Evolutionary conservation across 1,140 invertebrate species (phyloP).

Genomic region (Ooceraea biroi): DNA sequence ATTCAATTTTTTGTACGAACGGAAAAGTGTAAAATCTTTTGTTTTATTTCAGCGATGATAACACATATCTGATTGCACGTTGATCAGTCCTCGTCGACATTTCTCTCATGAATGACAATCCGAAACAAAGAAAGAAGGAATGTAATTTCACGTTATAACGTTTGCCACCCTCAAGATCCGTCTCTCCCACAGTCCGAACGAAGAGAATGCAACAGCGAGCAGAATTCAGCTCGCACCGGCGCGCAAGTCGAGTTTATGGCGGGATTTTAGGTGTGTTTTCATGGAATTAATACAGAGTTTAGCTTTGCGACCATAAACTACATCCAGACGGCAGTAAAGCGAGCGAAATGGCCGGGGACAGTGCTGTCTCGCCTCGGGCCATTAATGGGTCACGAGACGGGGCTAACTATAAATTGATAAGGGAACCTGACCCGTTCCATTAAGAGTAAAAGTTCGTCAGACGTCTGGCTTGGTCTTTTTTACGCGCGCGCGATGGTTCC

Average conservation of each 20-base stretch:
- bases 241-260: constrained; percentile 67
- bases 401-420: constrained; percentile 81
- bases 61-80: neutral
- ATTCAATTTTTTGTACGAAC: no score
- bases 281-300: constrained; percentile 83
- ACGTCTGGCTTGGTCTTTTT: constrained; percentile 37
- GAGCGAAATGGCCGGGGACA: constrained; percentile 80
- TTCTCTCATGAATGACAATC: neutral
- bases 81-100: neutral
- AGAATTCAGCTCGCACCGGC: constrained; percentile 63
- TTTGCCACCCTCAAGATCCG: constrained; percentile 2
- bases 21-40: no score
- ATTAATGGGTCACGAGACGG: constrained; percentile 81
- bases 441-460: constrained; percentile 70
- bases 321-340: constrained; percentile 81
- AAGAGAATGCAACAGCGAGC: constrained; percentile 55
- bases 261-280: constrained; percentile 80
- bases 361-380: constrained; percentile 75
- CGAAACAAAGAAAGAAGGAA: neutral
- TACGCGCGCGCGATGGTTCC: constrained; percentile 24
- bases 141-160: constrained; percentile 42
- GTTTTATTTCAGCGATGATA: no score
- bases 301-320: constrained; percentile 81
- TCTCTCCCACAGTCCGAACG: neutral
- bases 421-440: constrained; percentile 74